A percentile compares a stretch with the other conserved stretches of the same genome.
phyloP scores from a whole-genome alignment of 2,113 vertebrate species.

The Pogonocichla stellata region DNA sequence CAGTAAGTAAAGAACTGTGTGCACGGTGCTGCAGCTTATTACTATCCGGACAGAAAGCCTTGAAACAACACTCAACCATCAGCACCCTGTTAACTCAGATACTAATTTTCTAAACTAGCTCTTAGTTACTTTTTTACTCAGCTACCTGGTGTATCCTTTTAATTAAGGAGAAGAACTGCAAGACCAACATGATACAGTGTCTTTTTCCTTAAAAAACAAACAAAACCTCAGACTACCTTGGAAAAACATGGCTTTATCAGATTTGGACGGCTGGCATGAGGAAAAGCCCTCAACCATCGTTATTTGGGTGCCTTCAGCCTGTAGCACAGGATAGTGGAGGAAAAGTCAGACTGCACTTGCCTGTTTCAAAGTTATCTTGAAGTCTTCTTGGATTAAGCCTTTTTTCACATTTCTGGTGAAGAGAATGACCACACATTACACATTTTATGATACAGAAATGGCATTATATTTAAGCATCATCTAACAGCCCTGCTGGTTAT shows the following conservation, averaged over 20 bases:
- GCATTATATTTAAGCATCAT: background rate
- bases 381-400: conserved; percentile 86
- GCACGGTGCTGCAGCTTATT: background rate
- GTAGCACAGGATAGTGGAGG: background rate
- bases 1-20: background rate
- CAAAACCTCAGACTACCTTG: background rate
- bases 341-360: conserved; percentile 66
- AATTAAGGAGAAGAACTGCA: background rate
- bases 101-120: background rate
- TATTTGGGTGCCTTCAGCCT: background rate
- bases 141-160: background rate
- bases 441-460: background rate
- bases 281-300: background rate
- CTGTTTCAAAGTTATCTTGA: conserved; percentile 90
- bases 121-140: background rate
- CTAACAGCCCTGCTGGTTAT: background rate
- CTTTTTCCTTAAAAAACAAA: background rate
- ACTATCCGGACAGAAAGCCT: background rate
- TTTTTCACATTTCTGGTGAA: conserved; percentile 88
- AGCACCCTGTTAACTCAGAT: background rate
- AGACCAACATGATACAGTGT: background rate
- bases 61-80: background rate
- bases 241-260: background rate
- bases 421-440: conserved; percentile 33
- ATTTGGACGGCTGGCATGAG: background rate